Evolutionary conservation across 2,113 vertebrate species (phyloP), one percentile per base, ranked within the genome.

Genomic region (Rana temporaria): DNA sequence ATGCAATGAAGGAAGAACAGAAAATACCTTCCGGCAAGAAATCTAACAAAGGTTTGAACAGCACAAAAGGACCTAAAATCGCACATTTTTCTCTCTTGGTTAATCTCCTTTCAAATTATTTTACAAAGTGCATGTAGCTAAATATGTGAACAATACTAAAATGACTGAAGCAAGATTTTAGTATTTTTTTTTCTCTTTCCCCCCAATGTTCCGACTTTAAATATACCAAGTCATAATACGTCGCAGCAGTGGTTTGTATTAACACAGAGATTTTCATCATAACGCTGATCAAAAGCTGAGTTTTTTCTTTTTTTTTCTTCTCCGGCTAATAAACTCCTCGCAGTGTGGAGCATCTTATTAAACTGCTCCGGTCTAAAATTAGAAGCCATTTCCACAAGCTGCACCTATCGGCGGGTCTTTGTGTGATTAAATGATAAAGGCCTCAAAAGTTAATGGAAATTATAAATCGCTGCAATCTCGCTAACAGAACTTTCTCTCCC

Each of bases 351-450:
- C 62, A 77, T 85, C 80, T 85, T 74, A 81, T 78, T 79, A 85
- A 85, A 42, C 19, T 75, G 84, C 75, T 78, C 67, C 6, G 56
- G 24, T 80, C 42, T 86, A 84, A 85, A 85, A 70, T 57, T 67
- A 32, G 78, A 86, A 69, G 9, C 34, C 69, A 55, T 66, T 84
- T 86, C 63, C 81, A 18, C 66, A 67, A 74, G 34, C 79, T 6
- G 73, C 79, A 75, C 72, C 84, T 34, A 73, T 79, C 79, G 70
- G 57, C 38, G 78, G 70, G 69, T 12, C 69, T 30, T 79, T 85
- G 79, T 82, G 20, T 82, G 80, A 85, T 82, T 85, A 85, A 86
- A 85, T 86, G 52, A 76, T 63, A 75, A 84, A 82, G 48, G 60
- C 26, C 22, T 18, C 59, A 69, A 56, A 56, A 84, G 79, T 76